Conservation (phyloP, 2,797 vertebrate species). For the Danio aesculapii region DNA sequence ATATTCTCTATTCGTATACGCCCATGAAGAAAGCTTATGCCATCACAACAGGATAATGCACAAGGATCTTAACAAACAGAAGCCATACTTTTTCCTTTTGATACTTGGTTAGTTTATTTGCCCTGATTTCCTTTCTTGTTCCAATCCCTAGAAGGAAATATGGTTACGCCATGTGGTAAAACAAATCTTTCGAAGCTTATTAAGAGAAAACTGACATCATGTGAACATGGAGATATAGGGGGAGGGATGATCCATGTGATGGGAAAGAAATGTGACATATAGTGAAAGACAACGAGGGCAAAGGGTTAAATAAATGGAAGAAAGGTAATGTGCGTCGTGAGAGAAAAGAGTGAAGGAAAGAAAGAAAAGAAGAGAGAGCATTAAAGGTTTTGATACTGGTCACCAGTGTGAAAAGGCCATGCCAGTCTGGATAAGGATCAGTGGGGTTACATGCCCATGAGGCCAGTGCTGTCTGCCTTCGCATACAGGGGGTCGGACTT, state of each 20-base stretch:
- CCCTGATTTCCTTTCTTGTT: not conserved
- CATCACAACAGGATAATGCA: slow-evolving; percentile 7
- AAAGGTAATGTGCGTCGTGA: slow-evolving; percentile 23
- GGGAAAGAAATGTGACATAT: slow-evolving; percentile 20
- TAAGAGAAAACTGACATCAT: not conserved
- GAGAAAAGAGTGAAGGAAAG: slow-evolving; percentile 33
- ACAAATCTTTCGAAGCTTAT: not conserved
- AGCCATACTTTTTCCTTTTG: not conserved
- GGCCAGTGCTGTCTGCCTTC: slow-evolving; percentile 63
- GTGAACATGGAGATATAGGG: slow-evolving; percentile 5
- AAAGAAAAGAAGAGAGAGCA: slow-evolving; percentile 29
- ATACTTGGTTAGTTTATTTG: not conserved
- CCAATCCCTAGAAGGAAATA: not conserved
- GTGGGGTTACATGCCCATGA: slow-evolving; percentile 54
- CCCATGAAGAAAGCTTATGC: slow-evolving; percentile 13
- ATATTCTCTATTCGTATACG: not conserved
- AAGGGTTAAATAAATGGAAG: slow-evolving; percentile 14
- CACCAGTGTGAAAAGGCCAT: slow-evolving; percentile 77
- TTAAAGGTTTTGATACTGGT: slow-evolving; percentile 48
- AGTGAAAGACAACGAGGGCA: slow-evolving; percentile 18
- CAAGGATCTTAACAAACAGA: slow-evolving; percentile 10
- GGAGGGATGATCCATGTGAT: slow-evolving; percentile 31
- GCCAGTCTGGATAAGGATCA: slow-evolving; percentile 79
- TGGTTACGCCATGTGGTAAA: slow-evolving; percentile 5
- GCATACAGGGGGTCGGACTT: slow-evolving; percentile 64